Conservation (phyloP, 1,140 invertebrate genomes). For the Pollicipes pollicipes region DNA sequence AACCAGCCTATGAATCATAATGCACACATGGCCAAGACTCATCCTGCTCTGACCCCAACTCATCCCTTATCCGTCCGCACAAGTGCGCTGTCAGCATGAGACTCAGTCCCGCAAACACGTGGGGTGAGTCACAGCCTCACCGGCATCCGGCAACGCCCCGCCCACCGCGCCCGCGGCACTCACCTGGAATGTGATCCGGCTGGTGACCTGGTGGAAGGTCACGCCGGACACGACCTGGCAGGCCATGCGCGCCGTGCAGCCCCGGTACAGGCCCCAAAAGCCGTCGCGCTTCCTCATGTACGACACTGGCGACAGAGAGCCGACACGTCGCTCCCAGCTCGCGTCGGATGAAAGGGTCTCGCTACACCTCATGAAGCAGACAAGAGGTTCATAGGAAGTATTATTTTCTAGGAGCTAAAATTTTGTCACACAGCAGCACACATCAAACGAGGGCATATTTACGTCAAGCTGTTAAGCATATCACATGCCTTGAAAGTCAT, state of each 20-base stretch:
- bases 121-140: constrained; percentile 24
- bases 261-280: constrained; percentile 61
- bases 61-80: constrained; percentile 27
- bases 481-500: no score
- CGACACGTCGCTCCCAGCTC: neutral
- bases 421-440: no score
- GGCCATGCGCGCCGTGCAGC: constrained; percentile 52
- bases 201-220: constrained; percentile 18
- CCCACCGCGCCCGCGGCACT: neutral
- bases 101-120: neutral
- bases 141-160: neutral
- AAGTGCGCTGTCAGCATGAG: neutral
- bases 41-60: no score
- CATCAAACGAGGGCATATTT: no score
- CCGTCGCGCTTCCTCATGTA: constrained; percentile 68
- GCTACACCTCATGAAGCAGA: no score
- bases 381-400: no score
- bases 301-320: constrained; percentile 37
- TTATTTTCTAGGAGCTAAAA: no score
- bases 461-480: no score
- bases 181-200: constrained; percentile 17
- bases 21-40: no score
- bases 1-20: no score
- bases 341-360: neutral
- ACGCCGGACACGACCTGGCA: constrained; percentile 38